phyloP scores from a whole-genome alignment of 2,797 vertebrate species.

The Melanotaenia nigrans region DNA sequence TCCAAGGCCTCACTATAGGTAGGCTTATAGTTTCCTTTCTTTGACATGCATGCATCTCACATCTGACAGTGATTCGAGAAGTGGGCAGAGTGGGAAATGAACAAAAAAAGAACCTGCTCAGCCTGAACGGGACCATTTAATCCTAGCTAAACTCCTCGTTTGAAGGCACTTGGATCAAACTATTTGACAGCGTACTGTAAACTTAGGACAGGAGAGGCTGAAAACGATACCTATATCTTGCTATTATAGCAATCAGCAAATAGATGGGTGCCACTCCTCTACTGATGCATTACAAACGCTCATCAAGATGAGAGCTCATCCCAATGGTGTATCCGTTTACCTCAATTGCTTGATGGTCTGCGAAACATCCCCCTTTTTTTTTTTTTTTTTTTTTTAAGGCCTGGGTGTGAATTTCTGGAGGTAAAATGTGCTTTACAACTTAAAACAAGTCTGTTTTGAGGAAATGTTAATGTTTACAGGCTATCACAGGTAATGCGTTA shows the following conservation, averaged over 20 bases:
- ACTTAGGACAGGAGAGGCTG: constrained; percentile 42
- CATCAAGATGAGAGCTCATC: constrained; percentile 55
- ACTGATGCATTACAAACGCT: constrained; percentile 66
- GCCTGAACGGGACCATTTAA: constrained; percentile 49
- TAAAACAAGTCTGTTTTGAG: constrained; percentile 53
- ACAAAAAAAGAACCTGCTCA: constrained; percentile 31
- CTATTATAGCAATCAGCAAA: constrained; percentile 66
- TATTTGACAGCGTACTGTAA: constrained; percentile 35
- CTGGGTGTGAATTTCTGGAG: constrained; percentile 37
- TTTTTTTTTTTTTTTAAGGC: not conserved
- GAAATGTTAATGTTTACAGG: constrained; percentile 63
- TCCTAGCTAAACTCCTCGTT: constrained; percentile 43
- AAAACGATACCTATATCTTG: constrained; percentile 63
- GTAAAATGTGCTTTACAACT: constrained; percentile 30
- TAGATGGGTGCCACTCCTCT: constrained; percentile 61
- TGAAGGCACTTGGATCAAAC: constrained; percentile 59
- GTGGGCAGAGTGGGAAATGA: constrained; percentile 53
- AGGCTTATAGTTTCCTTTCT: constrained; percentile 66
- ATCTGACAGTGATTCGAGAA: constrained; percentile 80
- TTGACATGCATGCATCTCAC: constrained; percentile 67
- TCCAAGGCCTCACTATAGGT: constrained; percentile 62
- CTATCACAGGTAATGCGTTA: constrained; percentile 62
- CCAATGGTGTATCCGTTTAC: constrained; percentile 59
- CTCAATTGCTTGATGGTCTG: constrained; percentile 44
- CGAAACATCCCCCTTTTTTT: constrained; percentile 28